These are phyloP conservation scores for Ennomos quercinarius DNA, from an alignment of 2,888 invertebrate species.

Conservation along the genomic window DNA sequence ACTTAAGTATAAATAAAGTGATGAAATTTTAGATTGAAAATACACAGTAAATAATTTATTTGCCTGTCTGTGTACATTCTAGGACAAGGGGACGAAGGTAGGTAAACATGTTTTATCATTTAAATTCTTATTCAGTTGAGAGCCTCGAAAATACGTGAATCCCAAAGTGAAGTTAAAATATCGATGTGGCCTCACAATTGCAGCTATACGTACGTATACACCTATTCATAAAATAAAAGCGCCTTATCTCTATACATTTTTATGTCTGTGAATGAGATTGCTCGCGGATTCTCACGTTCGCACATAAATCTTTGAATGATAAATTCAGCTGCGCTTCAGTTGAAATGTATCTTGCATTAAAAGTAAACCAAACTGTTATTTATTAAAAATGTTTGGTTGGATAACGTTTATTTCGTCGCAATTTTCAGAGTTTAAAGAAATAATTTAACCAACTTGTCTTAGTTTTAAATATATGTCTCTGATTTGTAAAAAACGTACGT, in stretches of 20 bases:
- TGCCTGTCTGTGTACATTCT: too few species aligned
- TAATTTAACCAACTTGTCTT: too few species aligned
- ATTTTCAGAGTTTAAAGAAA: too few species aligned
- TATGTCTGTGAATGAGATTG: conserved; percentile 44
- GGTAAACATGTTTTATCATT: conserved; percentile 5
- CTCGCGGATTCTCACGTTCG: conserved; percentile 46
- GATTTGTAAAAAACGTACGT: too few species aligned
- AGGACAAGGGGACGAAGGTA: too few species aligned
- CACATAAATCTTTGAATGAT: conserved; percentile 33
- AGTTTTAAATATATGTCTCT: too few species aligned
- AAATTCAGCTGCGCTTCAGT: conserved; percentile 24
- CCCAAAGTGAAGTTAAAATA: conserved; percentile 23
- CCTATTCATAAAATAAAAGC: conserved; percentile 30
- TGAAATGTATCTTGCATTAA: conserved; percentile 16
- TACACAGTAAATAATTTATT: too few species aligned
- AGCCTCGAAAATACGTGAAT: conserved; percentile 9
- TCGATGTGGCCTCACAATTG: conserved; percentile 18
- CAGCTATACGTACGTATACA: conserved; percentile 12
- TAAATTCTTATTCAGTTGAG: conserved; percentile 4
- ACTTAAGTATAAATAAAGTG: too few species aligned
- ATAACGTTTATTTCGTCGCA: too few species aligned
- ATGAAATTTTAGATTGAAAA: too few species aligned
- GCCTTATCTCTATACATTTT: conserved; percentile 30
- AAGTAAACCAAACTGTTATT: not conserved
- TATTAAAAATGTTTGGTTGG: too few species aligned